phyloP scores from a whole-genome alignment of 2,888 invertebrate species.

The Eupithecia insigniata region DNA sequence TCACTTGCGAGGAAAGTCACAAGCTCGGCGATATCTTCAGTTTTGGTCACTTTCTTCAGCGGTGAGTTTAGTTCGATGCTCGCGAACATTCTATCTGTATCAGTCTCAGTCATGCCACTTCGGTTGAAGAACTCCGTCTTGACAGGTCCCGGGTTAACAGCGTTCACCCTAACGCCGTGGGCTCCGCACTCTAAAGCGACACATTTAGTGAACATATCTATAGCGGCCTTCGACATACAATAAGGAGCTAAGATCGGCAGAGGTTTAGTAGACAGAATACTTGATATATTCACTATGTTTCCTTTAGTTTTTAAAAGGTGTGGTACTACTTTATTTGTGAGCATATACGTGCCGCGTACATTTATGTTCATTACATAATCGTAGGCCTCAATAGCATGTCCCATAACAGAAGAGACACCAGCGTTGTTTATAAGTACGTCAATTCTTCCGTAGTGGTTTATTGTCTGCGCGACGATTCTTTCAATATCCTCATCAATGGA shows the following conservation, averaged over 20 bases:
- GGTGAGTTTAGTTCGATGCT: constrained; percentile 55
- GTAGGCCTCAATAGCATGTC: constrained; percentile 55
- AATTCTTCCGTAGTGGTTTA: constrained; percentile 59
- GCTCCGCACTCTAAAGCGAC: constrained; percentile 63
- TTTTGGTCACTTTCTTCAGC: constrained; percentile 57
- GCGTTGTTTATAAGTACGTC: constrained; percentile 72
- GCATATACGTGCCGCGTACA: constrained; percentile 63
- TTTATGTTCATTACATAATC: constrained; percentile 68
- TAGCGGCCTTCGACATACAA: constrained; percentile 72
- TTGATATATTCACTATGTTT: constrained; percentile 69
- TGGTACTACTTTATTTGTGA: constrained; percentile 62
- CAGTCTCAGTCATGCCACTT: constrained; percentile 59
- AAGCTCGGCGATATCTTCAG: constrained; percentile 67
- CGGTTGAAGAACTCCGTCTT: constrained; percentile 64
- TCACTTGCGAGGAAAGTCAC: constrained; percentile 68
- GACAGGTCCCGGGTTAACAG: constrained; percentile 71
- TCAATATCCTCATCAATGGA: constrained; percentile 59
- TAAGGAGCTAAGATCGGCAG: constrained; percentile 62
- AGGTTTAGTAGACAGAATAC: constrained; percentile 61
- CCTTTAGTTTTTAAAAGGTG: constrained; percentile 63
- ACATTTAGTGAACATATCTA: constrained; percentile 73
- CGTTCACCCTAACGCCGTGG: constrained; percentile 68
- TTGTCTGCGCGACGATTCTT: constrained; percentile 61
- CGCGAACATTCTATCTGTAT: constrained; percentile 55
- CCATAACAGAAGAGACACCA: constrained; percentile 57